Conservation (phyloP, 2,113 vertebrate species). For the Pseudorhombus dupliciocellatus region DNA sequence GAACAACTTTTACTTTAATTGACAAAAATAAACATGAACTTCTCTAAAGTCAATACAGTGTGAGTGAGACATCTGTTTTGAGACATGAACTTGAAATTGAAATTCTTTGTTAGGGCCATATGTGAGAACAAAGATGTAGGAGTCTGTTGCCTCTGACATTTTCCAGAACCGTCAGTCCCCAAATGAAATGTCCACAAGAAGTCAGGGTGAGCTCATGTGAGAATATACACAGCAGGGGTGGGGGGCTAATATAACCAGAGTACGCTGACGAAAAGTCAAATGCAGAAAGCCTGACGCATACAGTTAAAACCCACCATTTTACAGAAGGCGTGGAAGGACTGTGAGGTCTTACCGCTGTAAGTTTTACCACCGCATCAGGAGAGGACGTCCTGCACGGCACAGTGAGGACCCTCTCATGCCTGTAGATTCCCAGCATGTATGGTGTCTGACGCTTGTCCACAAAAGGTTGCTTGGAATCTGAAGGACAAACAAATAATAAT, state of each 20-base stretch:
- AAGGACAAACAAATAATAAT: background rate
- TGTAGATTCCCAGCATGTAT: conserved; percentile 51
- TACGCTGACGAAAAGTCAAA: background rate
- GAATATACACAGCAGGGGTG: too few species aligned
- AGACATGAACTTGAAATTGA: too few species aligned
- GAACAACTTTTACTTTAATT: background rate
- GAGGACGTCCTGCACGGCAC: conserved; percentile 88
- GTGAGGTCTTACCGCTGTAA: conserved; percentile 80
- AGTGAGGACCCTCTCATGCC: conserved; percentile 60
- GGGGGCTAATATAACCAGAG: too few species aligned
- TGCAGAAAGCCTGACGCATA: background rate
- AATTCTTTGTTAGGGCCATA: too few species aligned
- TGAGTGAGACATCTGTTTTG: background rate
- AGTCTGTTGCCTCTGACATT: background rate
- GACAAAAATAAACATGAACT: too few species aligned
- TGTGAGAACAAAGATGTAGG: background rate
- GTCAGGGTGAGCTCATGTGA: background rate
- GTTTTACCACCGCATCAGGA: conserved; percentile 77
- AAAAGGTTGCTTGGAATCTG: conserved; percentile 85
- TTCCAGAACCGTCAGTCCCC: too few species aligned
- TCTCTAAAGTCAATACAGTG: too few species aligned
- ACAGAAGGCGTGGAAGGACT: background rate
- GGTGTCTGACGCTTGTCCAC: conserved; percentile 33
- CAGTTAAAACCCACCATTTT: background rate
- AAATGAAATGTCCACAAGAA: background rate